Conservation (phyloP, 1,140 invertebrate species). For the Hylaeus volcanicus region DNA sequence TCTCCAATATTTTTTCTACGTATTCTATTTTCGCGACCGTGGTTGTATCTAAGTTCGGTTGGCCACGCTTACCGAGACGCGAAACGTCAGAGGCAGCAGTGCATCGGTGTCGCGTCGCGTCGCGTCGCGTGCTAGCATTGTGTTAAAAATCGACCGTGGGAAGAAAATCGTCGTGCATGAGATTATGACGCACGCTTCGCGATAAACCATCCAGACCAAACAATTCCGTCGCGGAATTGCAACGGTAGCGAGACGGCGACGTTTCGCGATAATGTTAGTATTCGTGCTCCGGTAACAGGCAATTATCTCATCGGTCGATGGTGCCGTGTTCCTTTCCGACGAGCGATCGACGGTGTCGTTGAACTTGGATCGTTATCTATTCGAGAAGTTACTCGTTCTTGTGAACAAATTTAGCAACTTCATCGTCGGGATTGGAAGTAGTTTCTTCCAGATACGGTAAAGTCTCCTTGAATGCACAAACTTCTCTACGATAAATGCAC, state of each 20-base stretch:
- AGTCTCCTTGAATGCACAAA: too few relatives aligned
- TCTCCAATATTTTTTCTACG: constrained; percentile 9
- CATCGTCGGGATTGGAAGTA: too few relatives aligned
- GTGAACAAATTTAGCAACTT: too few relatives aligned
- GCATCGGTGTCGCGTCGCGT: neutral
- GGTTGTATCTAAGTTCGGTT: neutral
- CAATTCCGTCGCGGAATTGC: neutral
- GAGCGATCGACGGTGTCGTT: neutral
- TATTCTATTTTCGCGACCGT: constrained; percentile 26
- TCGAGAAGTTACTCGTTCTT: too few relatives aligned
- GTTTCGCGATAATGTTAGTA: neutral
- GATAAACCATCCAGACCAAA: neutral
- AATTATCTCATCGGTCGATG: neutral
- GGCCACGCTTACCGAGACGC: neutral
- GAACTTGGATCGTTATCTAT: neutral
- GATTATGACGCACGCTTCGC: neutral
- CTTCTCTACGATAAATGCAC: too few relatives aligned
- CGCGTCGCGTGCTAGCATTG: neutral
- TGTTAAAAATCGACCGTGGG: neutral
- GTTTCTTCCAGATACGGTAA: too few relatives aligned
- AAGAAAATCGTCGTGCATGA: neutral
- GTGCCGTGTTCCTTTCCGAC: too few relatives aligned
- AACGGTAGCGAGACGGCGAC: neutral
- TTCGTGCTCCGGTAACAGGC: neutral
- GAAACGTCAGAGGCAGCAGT: neutral